Base-by-base conservation (phyloP, 2,113 vertebrate genomes). In the Galemys pyrenaicus region DNA sequence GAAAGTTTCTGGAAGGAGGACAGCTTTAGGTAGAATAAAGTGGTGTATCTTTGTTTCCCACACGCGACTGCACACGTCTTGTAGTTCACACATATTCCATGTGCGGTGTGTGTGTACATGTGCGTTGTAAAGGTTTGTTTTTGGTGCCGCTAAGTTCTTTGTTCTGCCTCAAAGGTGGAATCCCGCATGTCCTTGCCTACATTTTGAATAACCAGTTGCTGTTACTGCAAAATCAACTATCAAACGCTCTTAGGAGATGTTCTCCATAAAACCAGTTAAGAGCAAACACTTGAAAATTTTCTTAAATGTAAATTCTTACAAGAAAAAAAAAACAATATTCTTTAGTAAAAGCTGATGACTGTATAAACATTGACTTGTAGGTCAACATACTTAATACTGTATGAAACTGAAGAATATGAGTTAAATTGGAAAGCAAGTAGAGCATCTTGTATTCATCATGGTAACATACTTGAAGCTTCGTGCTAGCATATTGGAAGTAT, bases 1-100 rank as follows among this genome's bases (percentile, higher is more conserved):
- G 26, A 80, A 93, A 92, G 56, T 89, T 94, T 56, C 46, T 73
- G 60, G 32, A 75, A 95, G 75, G 79, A 90, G 37, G 41, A 67
- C 30, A 35, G 17, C 56, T 92, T 84, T 32, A 85, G 41, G 22
- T 32, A 28, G 56, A 81, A 10, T 51, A 49, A 95, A 88, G 37
- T 62, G 46, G 17, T n/a, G 22, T 44, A 28, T 74, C 71, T 62
- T 49, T 84, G 80, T 79, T 83, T 88, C 75, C 49, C 44, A 30
- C 58, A 1, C 0, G 6, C 1, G 15, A 32, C 22, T 35, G 37
- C n/a, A 7, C 86, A 20, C 0, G 3, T 74, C 49, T 82, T 35
- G 10, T 19, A 20, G 32, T 13, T 79, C 37, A 84, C 49, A 11
- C 44, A 77, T 26, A 26, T 35, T 84, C 64, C 35, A 0, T 44